These are phyloP conservation scores for Rachycentron canadum DNA, from an alignment of 2,797 vertebrate species.

Conservation along the genomic window DNA sequence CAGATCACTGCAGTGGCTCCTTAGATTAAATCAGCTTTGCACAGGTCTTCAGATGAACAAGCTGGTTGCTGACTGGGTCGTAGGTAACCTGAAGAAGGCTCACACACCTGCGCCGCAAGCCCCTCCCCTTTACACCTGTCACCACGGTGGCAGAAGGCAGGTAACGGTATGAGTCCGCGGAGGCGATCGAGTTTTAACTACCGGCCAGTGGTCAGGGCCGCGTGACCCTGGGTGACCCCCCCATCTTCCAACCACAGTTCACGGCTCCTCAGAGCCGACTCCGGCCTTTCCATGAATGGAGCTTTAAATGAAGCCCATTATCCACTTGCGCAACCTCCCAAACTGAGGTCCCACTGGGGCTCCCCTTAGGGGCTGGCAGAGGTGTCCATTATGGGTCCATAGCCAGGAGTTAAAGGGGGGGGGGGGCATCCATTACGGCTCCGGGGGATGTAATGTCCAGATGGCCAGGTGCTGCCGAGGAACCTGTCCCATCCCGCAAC, in stretches of 20 bases:
- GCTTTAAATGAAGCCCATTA: slow-evolving; percentile 78
- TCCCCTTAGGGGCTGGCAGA: slow-evolving; percentile 55
- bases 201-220: slow-evolving; percentile 42
- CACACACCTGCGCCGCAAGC: slow-evolving; percentile 65
- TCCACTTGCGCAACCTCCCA: slow-evolving; percentile 74
- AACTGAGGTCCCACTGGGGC: slow-evolving; percentile 68
- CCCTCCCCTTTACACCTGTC: slow-evolving; percentile 77
- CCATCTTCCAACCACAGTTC: slow-evolving; percentile 32
- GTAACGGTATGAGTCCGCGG: slow-evolving; percentile 36
- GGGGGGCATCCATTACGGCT: slow-evolving; percentile 80
- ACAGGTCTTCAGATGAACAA: slow-evolving; percentile 36
- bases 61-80: neutral
- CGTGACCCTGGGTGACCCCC: slow-evolving; percentile 52
- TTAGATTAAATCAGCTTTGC: slow-evolving; percentile 64
- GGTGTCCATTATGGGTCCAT: slow-evolving; percentile 77
- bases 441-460: slow-evolving; percentile 82
- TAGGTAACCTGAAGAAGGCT: slow-evolving; percentile 62
- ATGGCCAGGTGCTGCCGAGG: slow-evolving; percentile 80
- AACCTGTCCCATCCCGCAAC: slow-evolving; percentile 72
- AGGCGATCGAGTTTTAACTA: slow-evolving; percentile 67
- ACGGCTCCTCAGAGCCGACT: slow-evolving; percentile 51
- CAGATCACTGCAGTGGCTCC: slow-evolving; percentile 27
- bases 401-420: slow-evolving; percentile 69
- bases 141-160: slow-evolving; percentile 56
- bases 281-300: slow-evolving; percentile 54